These are phyloP conservation scores for Vultur gryphus DNA, from an alignment of 2,797 vertebrate genomes.

Conservation along the genomic window DNA sequence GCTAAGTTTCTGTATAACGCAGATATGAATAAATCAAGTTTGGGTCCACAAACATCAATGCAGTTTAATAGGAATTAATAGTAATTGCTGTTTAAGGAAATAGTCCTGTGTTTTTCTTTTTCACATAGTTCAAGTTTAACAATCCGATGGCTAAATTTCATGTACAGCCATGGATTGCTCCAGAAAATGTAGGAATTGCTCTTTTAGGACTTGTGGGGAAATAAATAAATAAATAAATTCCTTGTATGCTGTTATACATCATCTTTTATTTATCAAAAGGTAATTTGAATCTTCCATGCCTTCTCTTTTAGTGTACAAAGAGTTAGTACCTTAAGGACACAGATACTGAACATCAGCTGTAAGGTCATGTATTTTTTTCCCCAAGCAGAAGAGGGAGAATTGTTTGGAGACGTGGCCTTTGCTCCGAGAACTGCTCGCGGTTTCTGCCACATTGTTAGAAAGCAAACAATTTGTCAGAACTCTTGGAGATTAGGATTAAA, in stretches of 20 bases:
- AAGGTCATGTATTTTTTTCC: not conserved
- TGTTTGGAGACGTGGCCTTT: not conserved
- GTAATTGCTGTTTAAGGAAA: not conserved
- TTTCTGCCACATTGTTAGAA: not conserved
- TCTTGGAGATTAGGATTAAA: not conserved
- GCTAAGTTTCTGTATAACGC: not conserved
- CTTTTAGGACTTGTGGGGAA: not conserved
- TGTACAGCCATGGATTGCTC: not conserved
- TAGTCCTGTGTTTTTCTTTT: not conserved
- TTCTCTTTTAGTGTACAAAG: not conserved
- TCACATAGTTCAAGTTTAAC: not conserved
- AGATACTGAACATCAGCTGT: not conserved
- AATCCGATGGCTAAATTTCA: not conserved
- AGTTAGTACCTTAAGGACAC: not conserved
- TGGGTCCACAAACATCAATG: not conserved
- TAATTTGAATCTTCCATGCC: slow-evolving; percentile 7
- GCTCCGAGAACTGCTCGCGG: accelerated
- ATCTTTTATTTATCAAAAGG: slow-evolving; percentile 39
- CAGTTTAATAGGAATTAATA: not conserved
- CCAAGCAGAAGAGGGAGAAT: not conserved
- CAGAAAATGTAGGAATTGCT: not conserved
- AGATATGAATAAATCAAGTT: not conserved
- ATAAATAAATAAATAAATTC: not conserved
- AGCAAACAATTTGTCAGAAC: not conserved
- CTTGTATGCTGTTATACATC: not conserved